These are phyloP conservation scores for Strigamia transsilvanica DNA, from an alignment of 2,888 invertebrate genomes.

Conservation along the genomic window DNA sequence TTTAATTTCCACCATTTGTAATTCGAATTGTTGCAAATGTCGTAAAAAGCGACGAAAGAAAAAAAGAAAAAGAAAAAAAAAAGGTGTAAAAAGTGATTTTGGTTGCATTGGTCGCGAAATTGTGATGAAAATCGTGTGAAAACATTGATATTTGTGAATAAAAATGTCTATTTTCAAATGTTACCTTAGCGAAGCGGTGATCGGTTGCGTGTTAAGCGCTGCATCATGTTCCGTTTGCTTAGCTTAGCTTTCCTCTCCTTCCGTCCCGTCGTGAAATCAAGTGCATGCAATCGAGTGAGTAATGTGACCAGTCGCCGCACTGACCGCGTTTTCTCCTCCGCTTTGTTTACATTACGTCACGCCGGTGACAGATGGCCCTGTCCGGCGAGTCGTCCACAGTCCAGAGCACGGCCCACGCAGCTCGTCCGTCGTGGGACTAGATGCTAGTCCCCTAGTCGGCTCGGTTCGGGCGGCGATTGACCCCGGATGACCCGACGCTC, in stretches of 20 bases:
- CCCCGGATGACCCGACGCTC: conserved; percentile 9
- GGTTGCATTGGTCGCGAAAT: too few relatives aligned
- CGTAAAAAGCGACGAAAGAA: too few relatives aligned
- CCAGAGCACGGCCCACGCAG: not conserved
- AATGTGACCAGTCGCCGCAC: conserved; percentile 49
- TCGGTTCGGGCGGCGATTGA: conserved; percentile 12
- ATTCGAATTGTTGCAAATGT: too few relatives aligned
- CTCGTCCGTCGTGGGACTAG: too few relatives aligned
- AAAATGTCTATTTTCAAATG: too few relatives aligned
- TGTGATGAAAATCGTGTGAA: too few relatives aligned
- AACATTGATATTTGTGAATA: not conserved
- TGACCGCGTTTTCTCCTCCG: conserved; percentile 27
- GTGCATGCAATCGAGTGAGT: not conserved
- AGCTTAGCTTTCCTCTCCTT: too few relatives aligned
- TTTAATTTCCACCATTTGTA: conserved; percentile 9
- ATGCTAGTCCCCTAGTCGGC: not conserved
- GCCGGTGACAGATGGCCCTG: conserved; percentile 52
- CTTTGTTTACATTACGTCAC: conserved; percentile 55
- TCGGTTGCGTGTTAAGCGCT: too few relatives aligned
- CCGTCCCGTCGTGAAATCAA: not conserved
- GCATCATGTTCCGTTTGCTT: too few relatives aligned
- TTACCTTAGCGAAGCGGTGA: too few relatives aligned
- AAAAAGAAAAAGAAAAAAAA: not conserved
- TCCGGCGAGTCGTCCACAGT: conserved; percentile 39
- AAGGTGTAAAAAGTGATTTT: too few relatives aligned